phyloP scores from a whole-genome alignment of 2,113 vertebrate genomes.

The Ophthalmolycus amberensis region DNA sequence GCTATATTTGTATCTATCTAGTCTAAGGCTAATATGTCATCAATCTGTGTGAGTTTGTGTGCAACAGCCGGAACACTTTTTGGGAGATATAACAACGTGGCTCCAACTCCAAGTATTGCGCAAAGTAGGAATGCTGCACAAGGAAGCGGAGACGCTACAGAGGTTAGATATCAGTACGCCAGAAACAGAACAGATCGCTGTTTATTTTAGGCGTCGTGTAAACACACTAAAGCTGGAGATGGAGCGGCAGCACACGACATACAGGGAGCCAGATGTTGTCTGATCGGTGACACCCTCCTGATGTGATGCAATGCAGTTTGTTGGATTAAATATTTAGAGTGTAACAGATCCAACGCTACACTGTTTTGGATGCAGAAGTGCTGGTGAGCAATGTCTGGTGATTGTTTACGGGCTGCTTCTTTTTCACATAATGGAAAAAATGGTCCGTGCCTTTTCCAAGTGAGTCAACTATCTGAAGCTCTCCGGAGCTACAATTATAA shows the following conservation, averaged over 20 bases:
- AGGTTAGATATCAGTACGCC: background rate
- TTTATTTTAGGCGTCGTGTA: conserved; percentile 10
- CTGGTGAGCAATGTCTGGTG: background rate
- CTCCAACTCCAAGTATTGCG: conserved; percentile 30
- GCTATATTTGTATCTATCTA: background rate
- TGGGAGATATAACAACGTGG: conserved; percentile 36
- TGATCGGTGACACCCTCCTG: background rate
- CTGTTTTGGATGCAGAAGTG: background rate
- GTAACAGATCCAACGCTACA: background rate
- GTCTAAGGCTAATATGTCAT: background rate
- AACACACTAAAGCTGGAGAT: conserved; percentile 14
- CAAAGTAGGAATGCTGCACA: conserved; percentile 34
- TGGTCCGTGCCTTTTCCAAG: background rate
- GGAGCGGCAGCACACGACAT: background rate
- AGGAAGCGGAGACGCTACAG: background rate
- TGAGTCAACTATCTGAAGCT: background rate
- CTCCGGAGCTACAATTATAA: conserved; percentile 7
- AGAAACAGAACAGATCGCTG: background rate
- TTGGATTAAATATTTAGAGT: background rate
- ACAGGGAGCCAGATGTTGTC: background rate
- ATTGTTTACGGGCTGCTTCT: conserved; percentile 17
- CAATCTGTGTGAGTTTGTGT: background rate
- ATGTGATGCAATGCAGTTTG: background rate
- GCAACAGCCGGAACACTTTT: conserved; percentile 53
- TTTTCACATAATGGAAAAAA: background rate